phyloP scores from a whole-genome alignment of 2,888 invertebrate species.

The Cheilosia grossa region DNA sequence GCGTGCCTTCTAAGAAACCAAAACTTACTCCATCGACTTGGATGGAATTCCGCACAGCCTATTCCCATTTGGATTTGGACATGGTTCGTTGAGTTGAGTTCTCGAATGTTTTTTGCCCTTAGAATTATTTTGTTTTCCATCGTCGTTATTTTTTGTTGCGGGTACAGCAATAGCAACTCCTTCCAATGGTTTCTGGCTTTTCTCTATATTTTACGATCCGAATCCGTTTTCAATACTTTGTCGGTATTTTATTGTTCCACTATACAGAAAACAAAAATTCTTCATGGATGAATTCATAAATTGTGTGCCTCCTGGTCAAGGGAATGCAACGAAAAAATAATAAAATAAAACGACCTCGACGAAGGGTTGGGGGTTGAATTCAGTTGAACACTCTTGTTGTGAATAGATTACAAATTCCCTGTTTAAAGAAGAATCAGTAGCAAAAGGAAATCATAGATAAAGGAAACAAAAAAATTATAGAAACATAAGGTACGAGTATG shows the following conservation, averaged over 20 bases:
- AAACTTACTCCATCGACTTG: slow-evolving; percentile 9
- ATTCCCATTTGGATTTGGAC: slow-evolving; percentile 42
- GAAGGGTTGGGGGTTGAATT: slow-evolving; percentile 34
- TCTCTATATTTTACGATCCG: slow-evolving; percentile 66
- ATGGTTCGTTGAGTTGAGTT: slow-evolving; percentile 69
- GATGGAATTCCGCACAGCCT: slow-evolving; percentile 32
- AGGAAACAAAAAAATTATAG: slow-evolving; percentile 31
- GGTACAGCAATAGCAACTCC: slow-evolving; percentile 17
- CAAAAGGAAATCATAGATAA: slow-evolving; percentile 7
- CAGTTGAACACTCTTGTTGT: slow-evolving; percentile 57
- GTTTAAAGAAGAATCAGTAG: slow-evolving; percentile 10
- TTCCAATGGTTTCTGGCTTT: slow-evolving; percentile 52
- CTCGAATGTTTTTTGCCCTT: slow-evolving; percentile 44
- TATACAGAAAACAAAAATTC: slow-evolving; percentile 43
- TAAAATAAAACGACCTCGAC: not conserved
- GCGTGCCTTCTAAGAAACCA: slow-evolving; percentile 41
- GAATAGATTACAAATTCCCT: slow-evolving; percentile 65
- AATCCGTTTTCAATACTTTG: slow-evolving; percentile 52
- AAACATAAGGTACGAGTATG: slow-evolving; percentile 21
- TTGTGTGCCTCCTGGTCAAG: slow-evolving; percentile 63
- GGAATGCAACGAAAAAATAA: not conserved
- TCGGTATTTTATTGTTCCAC: slow-evolving; percentile 60
- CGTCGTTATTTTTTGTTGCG: slow-evolving; percentile 2
- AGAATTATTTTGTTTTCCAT: slow-evolving; percentile 2
- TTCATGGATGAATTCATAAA: slow-evolving; percentile 71